These are phyloP conservation scores for Drosophila differens DNA, from an alignment of 2,888 invertebrate species.

Conservation along the genomic window DNA sequence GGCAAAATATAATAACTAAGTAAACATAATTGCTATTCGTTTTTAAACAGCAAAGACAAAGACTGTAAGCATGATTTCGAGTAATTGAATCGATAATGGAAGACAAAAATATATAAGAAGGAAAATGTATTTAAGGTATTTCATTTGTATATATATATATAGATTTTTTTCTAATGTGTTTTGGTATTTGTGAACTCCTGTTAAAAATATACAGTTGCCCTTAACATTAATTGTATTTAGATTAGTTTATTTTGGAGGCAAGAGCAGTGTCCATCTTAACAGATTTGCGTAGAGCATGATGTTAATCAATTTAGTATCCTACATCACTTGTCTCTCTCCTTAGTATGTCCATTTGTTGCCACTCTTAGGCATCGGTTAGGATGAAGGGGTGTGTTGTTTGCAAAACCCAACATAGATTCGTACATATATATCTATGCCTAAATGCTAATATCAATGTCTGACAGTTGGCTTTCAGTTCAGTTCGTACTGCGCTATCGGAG, in stretches of 20 bases:
- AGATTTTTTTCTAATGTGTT: background rate
- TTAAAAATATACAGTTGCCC: background rate
- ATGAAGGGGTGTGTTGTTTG: background rate
- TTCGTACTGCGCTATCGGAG: slow-evolving; percentile 36
- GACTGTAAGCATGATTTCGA: slow-evolving; percentile 8
- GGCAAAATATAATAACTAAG: slow-evolving; percentile 5
- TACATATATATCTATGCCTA: slow-evolving; percentile 67
- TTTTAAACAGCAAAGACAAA: slow-evolving; percentile 29
- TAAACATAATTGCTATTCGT: slow-evolving; percentile 33
- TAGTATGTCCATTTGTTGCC: slow-evolving; percentile 6
- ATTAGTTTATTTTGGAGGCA: slow-evolving; percentile 6
- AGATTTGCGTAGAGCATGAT: background rate
- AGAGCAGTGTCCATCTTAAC: slow-evolving; percentile 13
- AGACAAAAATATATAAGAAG: background rate
- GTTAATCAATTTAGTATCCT: slow-evolving; percentile 32
- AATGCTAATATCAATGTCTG: slow-evolving; percentile 77
- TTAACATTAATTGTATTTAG: background rate
- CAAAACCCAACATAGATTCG: background rate
- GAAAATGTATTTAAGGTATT: background rate
- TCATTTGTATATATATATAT: background rate
- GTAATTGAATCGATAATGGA: slow-evolving; percentile 15
- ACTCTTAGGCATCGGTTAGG: slow-evolving; percentile 16
- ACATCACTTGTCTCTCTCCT: background rate
- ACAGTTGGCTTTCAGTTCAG: slow-evolving; percentile 74
- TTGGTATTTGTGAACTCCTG: background rate